Conservation (phyloP, 2,888 invertebrate genomes). For the Idaea aversata region DNA sequence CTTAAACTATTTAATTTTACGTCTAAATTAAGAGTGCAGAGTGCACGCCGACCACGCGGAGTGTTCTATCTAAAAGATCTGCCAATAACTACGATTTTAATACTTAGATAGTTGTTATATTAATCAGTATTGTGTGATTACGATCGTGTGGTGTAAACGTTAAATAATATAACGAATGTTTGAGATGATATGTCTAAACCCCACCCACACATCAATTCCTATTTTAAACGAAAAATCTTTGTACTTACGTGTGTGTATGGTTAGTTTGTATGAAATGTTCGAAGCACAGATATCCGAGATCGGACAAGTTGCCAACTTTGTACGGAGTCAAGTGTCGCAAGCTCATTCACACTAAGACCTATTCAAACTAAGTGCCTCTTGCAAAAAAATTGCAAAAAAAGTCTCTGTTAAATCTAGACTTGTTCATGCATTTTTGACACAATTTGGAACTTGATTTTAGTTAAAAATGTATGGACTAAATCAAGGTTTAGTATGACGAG, state of each 20-base stretch:
- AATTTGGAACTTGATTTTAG: too few relatives aligned
- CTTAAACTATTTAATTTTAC: constrained; percentile 11
- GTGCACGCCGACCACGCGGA: constrained; percentile 34
- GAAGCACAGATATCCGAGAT: too few relatives aligned
- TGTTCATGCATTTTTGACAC: too few relatives aligned
- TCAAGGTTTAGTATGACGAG: too few relatives aligned
- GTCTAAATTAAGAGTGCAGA: constrained; percentile 33
- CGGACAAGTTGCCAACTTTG: too few relatives aligned
- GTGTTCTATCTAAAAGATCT: constrained; percentile 42
- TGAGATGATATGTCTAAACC: neutral
- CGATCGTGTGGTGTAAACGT: constrained; percentile 19
- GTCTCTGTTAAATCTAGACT: too few relatives aligned
- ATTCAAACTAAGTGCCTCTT: too few relatives aligned
- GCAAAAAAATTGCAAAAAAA: too few relatives aligned
- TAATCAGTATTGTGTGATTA: constrained; percentile 45
- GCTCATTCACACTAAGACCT: too few relatives aligned
- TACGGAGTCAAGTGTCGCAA: too few relatives aligned
- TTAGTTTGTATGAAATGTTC: neutral
- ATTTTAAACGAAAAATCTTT: neutral
- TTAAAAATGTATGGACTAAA: too few relatives aligned
- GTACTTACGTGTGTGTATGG: neutral
- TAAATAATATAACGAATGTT: neutral
- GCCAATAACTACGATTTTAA: constrained; percentile 38
- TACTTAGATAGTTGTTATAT: constrained; percentile 31
- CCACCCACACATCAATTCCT: neutral